Percentiles rank a stretch among this genome's conserved stretches.
Evolutionary conservation across 2,888 invertebrate genomes (phyloP).

Genomic region (Pollenia griseotomentosa): DNA sequence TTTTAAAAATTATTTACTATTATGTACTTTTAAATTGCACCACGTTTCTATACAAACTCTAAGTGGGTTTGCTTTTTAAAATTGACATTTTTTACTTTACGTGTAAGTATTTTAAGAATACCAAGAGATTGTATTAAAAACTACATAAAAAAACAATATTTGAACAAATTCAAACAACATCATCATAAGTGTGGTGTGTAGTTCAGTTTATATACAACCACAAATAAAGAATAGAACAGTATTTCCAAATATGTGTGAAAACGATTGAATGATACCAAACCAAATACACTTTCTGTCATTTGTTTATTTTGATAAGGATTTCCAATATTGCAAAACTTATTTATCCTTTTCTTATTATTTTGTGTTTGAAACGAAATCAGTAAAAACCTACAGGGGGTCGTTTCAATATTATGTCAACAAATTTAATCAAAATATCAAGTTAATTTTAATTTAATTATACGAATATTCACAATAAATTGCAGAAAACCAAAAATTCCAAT

Average conservation of each 20-base stretch:
- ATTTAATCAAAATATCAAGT: slow-evolving; percentile 53
- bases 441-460: slow-evolving; percentile 24
- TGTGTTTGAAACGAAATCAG: background rate
- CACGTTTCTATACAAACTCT: background rate
- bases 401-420: slow-evolving; percentile 26
- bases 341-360: slow-evolving; percentile 11
- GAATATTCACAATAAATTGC: background rate
- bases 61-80: background rate
- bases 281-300: slow-evolving; percentile 48
- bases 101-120: slow-evolving; percentile 2
- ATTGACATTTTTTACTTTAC: background rate
- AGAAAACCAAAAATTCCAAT: too few relatives aligned
- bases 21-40: background rate
- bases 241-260: background rate
- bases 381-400: slow-evolving; percentile 8
- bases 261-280: background rate
- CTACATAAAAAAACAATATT: background rate
- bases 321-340: slow-evolving; percentile 39
- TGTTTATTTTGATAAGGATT: slow-evolving; percentile 57
- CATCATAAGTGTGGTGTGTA: background rate
- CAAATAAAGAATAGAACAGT: background rate
- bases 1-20: too few relatives aligned
- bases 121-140: slow-evolving; percentile 23
- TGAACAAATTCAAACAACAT: slow-evolving; percentile 1
- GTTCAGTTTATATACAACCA: background rate